These are phyloP conservation scores for Parochlus steinenii DNA, from an alignment of 2,888 invertebrate genomes.

Conservation along the genomic window DNA sequence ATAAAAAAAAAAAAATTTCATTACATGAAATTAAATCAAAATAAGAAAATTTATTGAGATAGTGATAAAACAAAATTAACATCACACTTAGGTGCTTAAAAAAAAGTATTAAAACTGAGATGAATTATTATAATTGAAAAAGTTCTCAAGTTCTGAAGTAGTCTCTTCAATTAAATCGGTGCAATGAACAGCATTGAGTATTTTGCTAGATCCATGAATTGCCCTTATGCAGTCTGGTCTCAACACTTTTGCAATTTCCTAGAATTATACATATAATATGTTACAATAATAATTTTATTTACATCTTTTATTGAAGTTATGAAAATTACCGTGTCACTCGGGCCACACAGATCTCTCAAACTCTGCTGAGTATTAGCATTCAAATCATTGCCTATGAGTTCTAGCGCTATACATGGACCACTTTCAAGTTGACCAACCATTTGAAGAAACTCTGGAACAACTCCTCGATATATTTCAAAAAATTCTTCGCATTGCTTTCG, in stretches of 20 bases:
- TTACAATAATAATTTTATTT: constrained; percentile 6
- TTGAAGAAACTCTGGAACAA: constrained; percentile 59
- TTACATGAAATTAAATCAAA: too few relatives aligned
- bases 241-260: constrained; percentile 74
- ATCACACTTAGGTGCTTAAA: too few relatives aligned
- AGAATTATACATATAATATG: constrained; percentile 15
- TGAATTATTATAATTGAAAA: constrained; percentile 49
- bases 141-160: constrained; percentile 62
- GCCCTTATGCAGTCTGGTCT: constrained; percentile 73
- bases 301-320: background rate
- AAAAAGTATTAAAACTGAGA: too few relatives aligned
- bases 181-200: constrained; percentile 82
- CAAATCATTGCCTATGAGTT: constrained; percentile 49
- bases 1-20: too few relatives aligned
- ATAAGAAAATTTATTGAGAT: too few relatives aligned
- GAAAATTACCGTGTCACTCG: constrained; percentile 62
- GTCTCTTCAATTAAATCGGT: constrained; percentile 86
- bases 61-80: too few relatives aligned
- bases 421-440: constrained; percentile 73
- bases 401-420: constrained; percentile 74
- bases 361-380: constrained; percentile 42
- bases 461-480: constrained; percentile 83
- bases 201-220: constrained; percentile 62
- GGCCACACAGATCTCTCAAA: constrained; percentile 75
- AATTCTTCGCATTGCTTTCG: constrained; percentile 78